phyloP scores from a whole-genome alignment of 92 coral and sea anemone species.

The Epizoanthus stellaris region DNA sequence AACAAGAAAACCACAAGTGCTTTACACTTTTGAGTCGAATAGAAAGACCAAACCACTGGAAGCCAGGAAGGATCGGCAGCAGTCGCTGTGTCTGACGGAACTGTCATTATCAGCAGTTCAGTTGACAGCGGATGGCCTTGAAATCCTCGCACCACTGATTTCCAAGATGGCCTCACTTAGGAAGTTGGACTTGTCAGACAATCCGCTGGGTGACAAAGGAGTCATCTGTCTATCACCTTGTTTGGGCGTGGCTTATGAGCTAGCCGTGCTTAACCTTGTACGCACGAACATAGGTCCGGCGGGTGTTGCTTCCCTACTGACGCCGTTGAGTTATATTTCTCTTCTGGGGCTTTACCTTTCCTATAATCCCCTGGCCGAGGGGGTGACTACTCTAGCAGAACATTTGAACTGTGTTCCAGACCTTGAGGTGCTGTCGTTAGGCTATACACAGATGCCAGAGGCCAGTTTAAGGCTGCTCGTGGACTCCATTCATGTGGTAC shows the following conservation, averaged over 20 bases:
- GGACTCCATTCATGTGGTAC: background rate
- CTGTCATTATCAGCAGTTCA: background rate
- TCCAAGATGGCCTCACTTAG: slow-evolving; percentile 8
- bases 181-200: slow-evolving; percentile 4
- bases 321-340: background rate
- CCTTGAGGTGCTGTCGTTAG: background rate
- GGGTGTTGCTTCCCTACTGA: background rate
- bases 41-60: background rate
- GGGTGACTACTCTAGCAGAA: background rate
- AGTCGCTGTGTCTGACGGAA: background rate
- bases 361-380: background rate
- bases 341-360: background rate
- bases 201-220: slow-evolving; percentile 6
- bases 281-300: background rate
- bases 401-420: background rate
- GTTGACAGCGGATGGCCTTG: background rate
- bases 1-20: background rate
- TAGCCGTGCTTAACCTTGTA: background rate
- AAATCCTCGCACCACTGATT: background rate
- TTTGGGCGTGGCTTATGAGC: background rate
- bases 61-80: background rate
- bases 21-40: background rate
- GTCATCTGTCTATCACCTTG: background rate
- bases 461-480: background rate
- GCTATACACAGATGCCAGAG: slow-evolving; percentile 14